Base-by-base conservation (phyloP, 1,140 invertebrate genomes). In the Nebria ingens region DNA sequence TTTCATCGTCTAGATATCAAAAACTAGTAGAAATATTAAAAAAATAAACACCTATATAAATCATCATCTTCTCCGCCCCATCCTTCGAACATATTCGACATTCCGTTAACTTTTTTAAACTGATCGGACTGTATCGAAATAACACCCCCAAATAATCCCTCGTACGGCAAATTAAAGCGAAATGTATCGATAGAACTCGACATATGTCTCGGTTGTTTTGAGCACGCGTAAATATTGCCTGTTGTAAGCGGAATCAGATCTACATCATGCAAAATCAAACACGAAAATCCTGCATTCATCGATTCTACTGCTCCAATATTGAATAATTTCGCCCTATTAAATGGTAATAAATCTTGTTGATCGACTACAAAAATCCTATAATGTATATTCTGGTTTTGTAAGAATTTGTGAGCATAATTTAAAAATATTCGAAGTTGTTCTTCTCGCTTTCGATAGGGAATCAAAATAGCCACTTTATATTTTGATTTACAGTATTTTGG, bases 241-340 rank as follows among this genome's bases (percentile, higher is more conserved):
- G 82, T 80, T 72, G 90, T 90, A 60, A 96, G 78, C 11, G 95
- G 95, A 55, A 98, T 77, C 17, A 98, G 72, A 75, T 98, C 94
- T 40, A 98, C 89, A 69, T 98, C 94, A 72, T 97, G 94, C 64
- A 98, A 87, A 52, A 98, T 85, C 50, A 96, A 83, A 67, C 96
- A 98, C 20, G 90, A 83, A 71, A 84, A 92, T 50, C 83, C 79
- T 49, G 76, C 71, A 55, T 78, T 79, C 23, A 82, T 79, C 0
- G 91, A 89, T 64, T 91, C 84, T 2, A 78, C 69, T 59, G 91
- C 93, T 1, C 93, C 96, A 59, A 94, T 84, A 69, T 98, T 98
- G 63, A 98, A 86, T 6, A 98, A 76, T 69, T 93, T 91, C 0
- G 89, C 95, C 64, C 93, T 80, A 76, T 98, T 98, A 65, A 97